Evolutionary conservation across 2,113 vertebrate species (phyloP).

Genomic region (Cranoglanis bouderius): DNA sequence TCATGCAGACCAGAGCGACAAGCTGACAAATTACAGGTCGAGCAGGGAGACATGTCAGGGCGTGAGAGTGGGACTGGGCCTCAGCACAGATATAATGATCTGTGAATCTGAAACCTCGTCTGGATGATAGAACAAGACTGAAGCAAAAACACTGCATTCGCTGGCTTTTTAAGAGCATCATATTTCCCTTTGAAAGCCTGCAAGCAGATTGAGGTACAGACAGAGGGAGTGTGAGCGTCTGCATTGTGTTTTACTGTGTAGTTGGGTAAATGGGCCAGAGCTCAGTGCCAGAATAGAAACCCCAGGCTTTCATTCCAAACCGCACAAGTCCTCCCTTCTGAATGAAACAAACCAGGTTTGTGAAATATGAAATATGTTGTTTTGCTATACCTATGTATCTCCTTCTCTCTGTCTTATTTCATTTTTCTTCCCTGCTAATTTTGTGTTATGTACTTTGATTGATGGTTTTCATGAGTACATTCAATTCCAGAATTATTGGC

Average conservation of each 20-base stretch:
- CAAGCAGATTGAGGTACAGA: conserved; percentile 28
- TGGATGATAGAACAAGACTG: neutral
- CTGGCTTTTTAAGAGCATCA: conserved; percentile 28
- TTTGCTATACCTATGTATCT: neutral
- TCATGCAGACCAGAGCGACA: conserved; percentile 23
- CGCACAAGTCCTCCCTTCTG: conserved; percentile 65
- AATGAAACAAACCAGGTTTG: conserved; percentile 57
- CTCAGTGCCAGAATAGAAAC: conserved; percentile 45
- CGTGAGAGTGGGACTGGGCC: conserved; percentile 33
- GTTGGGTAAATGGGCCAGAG: conserved; percentile 10
- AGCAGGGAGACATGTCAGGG: conserved; percentile 23
- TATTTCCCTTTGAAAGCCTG: conserved; percentile 30
- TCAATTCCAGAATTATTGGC: neutral
- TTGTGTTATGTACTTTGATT: neutral
- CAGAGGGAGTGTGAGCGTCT: conserved; percentile 25
- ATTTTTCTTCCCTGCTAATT: conserved; percentile 25
- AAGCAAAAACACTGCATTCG: neutral
- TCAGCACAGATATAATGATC: conserved; percentile 35
- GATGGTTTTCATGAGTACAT: neutral
- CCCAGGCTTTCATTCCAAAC: conserved; percentile 65
- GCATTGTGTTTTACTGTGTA: conserved; percentile 39
- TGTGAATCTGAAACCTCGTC: conserved; percentile 13
- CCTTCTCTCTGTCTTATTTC: neutral
- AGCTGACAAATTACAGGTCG: conserved; percentile 40
- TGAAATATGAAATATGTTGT: conserved; percentile 12